Conservation (phyloP, 92 coral and sea anemone genomes). For the Epizoanthus ramosus region DNA sequence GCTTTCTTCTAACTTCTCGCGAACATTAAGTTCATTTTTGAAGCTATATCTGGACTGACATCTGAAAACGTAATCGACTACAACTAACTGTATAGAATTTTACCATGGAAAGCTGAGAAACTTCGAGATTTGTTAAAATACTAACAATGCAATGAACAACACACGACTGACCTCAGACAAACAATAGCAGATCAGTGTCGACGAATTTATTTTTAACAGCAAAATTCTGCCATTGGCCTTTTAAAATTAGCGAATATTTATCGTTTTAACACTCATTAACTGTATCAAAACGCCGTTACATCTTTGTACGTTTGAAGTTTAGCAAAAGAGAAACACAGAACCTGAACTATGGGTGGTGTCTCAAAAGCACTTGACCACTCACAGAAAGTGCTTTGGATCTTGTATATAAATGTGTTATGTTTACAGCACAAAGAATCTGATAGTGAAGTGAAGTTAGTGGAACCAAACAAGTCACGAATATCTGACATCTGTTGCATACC, state of each 20-base stretch:
- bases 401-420: neutral
- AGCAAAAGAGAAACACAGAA: neutral
- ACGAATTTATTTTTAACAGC: neutral
- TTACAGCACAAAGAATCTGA: neutral
- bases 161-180: neutral
- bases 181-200: neutral
- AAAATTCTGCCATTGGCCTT: conserved; percentile 8
- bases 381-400: neutral
- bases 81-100: too few relatives aligned
- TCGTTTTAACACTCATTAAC: neutral
- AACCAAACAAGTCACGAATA: conserved; percentile 27
- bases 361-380: neutral
- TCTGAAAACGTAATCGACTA: too few relatives aligned
- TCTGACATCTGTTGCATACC: neutral
- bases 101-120: too few relatives aligned
- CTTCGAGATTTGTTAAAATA: too few relatives aligned
- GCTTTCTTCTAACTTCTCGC: too few relatives aligned
- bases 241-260: neutral
- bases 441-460: neutral
- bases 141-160: too few relatives aligned
- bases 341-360: conserved; percentile 1
- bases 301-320: neutral
- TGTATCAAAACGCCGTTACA: neutral
- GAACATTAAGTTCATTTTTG: neutral
- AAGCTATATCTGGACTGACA: too few relatives aligned